phyloP scores from a whole-genome alignment of 2,797 vertebrate species.

The Urosaurus nigricauda region DNA sequence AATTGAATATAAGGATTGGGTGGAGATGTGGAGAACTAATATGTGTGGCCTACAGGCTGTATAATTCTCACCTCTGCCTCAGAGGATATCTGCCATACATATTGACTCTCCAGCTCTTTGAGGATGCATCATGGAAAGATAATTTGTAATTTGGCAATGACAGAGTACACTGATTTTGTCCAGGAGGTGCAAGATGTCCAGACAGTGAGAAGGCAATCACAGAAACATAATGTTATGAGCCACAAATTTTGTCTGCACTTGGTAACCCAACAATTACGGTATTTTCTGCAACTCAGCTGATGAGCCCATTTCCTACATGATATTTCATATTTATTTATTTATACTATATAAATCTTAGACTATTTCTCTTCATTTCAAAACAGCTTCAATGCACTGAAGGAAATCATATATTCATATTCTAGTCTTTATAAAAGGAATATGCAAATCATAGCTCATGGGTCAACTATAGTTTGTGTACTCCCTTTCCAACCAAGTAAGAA shows the following conservation, averaged over 20 bases:
- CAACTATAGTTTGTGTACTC: neutral
- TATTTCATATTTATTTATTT: neutral
- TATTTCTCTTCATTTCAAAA: constrained; percentile 1
- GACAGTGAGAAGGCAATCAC: neutral
- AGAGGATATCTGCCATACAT: neutral
- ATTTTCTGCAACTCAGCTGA: neutral
- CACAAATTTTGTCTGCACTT: neutral
- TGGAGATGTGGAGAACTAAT: no score
- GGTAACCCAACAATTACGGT: neutral
- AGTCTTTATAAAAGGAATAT: neutral
- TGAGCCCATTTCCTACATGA: neutral
- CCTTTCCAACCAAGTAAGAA: no score
- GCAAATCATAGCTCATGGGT: no score
- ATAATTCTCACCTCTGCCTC: no score
- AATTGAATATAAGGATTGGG: no score
- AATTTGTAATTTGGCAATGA: constrained; percentile 12
- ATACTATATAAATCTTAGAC: neutral
- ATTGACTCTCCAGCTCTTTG: neutral
- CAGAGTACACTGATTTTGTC: neutral
- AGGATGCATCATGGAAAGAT: neutral
- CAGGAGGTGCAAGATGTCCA: neutral
- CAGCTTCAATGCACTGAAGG: neutral
- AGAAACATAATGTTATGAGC: neutral
- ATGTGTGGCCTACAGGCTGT: no score
- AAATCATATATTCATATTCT: neutral